These are phyloP conservation scores for Loris lydekkerianus DNA, from an alignment of 2,797 vertebrate genomes.

Conservation along the genomic window DNA sequence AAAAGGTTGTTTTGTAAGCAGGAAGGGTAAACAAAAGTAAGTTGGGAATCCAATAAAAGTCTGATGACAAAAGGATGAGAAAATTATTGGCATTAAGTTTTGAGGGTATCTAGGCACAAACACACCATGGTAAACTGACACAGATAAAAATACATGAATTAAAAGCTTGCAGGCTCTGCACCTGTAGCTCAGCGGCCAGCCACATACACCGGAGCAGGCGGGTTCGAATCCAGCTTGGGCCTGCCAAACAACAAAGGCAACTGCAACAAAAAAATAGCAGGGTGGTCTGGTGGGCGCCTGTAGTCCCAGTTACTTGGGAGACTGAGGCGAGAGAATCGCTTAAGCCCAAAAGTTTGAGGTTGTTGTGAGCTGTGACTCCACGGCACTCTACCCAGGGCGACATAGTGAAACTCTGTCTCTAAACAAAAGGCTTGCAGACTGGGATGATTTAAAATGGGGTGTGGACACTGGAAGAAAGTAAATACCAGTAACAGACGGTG, in stretches of 20 bases:
- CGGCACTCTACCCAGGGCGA: too few relatives aligned
- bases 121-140: not conserved
- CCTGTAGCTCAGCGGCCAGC: not conserved
- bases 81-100: not conserved
- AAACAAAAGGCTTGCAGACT: not conserved
- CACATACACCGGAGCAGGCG: too few relatives aligned
- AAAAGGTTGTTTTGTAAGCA: slow-evolving; percentile 59
- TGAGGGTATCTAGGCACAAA: not conserved
- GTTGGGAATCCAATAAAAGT: slow-evolving; percentile 14
- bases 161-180: not conserved
- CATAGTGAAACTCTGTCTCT: too few relatives aligned
- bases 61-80: not conserved
- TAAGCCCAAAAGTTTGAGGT: too few relatives aligned
- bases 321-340: too few relatives aligned
- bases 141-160: not conserved
- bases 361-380: too few relatives aligned
- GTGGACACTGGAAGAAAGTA: not conserved
- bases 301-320: too few relatives aligned
- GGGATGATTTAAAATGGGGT: not conserved
- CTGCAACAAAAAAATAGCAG: too few relatives aligned
- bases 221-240: too few relatives aligned
- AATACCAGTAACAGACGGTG: not conserved
- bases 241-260: too few relatives aligned
- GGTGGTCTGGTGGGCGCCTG: fast-evolving
- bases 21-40: slow-evolving; percentile 19